Conservation (phyloP, 2,888 invertebrate genomes). For the Stenotaenia linearis region DNA sequence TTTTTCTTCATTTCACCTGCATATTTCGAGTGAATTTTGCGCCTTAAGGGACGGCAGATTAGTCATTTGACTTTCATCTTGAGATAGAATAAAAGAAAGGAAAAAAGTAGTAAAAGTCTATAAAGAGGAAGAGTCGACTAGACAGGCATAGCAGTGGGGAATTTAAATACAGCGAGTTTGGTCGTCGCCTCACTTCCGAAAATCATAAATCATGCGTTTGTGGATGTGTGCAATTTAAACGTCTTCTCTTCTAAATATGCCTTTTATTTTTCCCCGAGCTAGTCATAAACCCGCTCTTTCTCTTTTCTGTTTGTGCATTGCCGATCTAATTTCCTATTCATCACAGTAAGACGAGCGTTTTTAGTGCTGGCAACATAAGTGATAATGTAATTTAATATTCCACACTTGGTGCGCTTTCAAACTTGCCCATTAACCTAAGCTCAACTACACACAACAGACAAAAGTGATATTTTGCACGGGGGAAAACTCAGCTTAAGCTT, state of each 20-base stretch:
- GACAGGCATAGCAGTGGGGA: not conserved
- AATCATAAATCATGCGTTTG: not conserved
- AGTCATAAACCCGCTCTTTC: not conserved
- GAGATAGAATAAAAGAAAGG: not conserved
- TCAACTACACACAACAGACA: conserved; percentile 24
- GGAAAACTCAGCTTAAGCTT: conserved; percentile 21
- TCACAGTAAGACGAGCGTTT: conserved; percentile 20
- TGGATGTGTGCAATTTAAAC: conserved; percentile 1
- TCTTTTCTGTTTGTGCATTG: conserved; percentile 17
- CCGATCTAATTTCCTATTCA: conserved; percentile 26
- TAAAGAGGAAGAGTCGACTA: not conserved
- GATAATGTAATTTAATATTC: conserved; percentile 26
- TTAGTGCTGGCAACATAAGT: conserved; percentile 17
- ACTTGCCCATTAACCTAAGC: conserved; percentile 24
- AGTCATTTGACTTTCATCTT: not conserved
- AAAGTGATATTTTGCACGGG: conserved; percentile 22
- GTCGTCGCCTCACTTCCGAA: conserved; percentile 3
- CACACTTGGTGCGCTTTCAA: conserved; percentile 26
- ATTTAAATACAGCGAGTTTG: not conserved
- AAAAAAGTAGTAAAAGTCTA: not conserved
- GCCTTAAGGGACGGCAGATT: not conserved
- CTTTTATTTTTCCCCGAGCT: conserved; percentile 17
- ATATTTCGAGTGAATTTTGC: not conserved
- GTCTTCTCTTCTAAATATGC: not conserved
- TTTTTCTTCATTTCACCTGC: not conserved